Evolutionary conservation across 2,113 vertebrate genomes (phyloP).

Genomic region (Orycteropus afer): DNA sequence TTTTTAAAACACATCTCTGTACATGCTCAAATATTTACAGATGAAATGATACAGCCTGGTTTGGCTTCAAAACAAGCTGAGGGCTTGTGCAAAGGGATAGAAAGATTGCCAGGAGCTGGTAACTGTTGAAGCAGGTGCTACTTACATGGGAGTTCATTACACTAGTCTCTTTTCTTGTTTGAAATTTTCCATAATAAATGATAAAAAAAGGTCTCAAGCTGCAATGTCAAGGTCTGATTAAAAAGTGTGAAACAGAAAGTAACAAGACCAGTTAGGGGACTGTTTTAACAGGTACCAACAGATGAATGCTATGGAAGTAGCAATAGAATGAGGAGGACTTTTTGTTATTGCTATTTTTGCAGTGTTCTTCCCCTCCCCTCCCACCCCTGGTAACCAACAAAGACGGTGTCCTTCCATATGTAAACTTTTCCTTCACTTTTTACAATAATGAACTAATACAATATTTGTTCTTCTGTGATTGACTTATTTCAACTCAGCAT

Average conservation of each 20-base stretch:
- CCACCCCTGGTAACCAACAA: too few relatives aligned
- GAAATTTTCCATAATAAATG: not conserved
- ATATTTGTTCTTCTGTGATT: too few relatives aligned
- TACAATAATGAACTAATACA: too few relatives aligned
- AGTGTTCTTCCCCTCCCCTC: too few relatives aligned
- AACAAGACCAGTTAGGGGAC: not conserved
- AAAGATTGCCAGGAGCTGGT: not conserved
- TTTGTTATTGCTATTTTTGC: too few relatives aligned
- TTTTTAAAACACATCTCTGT: constrained; percentile 35
- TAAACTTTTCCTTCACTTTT: too few relatives aligned
- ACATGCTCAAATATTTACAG: constrained; percentile 21
- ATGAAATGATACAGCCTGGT: constrained; percentile 2
- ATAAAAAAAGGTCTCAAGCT: not conserved
- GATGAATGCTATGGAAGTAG: not conserved
- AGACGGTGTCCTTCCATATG: too few relatives aligned
- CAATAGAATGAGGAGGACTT: too few relatives aligned
- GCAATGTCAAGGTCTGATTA: not conserved
- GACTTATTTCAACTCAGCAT: too few relatives aligned
- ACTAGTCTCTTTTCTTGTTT: not conserved
- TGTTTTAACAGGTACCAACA: not conserved
- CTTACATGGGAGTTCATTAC: not conserved
- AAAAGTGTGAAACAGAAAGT: not conserved
- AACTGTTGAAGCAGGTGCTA: not conserved
- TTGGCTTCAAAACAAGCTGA: constrained; percentile 22
- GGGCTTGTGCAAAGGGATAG: not conserved